Conservation (phyloP, 1,140 invertebrate species). For the Mya arenaria region DNA sequence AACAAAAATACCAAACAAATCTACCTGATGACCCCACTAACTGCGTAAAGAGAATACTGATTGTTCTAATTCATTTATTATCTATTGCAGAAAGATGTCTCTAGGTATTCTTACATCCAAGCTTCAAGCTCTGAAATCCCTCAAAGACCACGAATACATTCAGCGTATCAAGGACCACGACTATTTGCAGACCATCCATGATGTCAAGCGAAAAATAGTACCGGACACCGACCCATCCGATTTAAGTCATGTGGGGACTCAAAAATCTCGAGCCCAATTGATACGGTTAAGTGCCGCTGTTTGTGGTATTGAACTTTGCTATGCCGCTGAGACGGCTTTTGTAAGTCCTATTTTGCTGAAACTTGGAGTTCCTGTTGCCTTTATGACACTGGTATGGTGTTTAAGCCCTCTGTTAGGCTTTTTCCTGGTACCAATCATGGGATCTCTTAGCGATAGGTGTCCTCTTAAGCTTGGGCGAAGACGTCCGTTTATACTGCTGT, state of each 20-base stretch:
- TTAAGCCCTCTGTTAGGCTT: slow-evolving; percentile 89
- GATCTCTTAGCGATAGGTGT: slow-evolving; percentile 95
- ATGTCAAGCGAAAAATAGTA: slow-evolving; percentile 35
- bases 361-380: slow-evolving; percentile 93
- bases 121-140: slow-evolving; percentile 67
- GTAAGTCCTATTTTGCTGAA: slow-evolving; percentile 96
- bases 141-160: slow-evolving; percentile 66
- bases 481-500: slow-evolving; percentile 94
- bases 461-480: slow-evolving; percentile 89
- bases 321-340: slow-evolving; percentile 98
- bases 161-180: slow-evolving; percentile 64
- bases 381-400: slow-evolving; percentile 98
- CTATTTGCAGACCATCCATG: slow-evolving; percentile 54
- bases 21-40: no score
- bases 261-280: slow-evolving; percentile 91
- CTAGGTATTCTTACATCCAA: slow-evolving; percentile 71
- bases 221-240: slow-evolving; percentile 30
- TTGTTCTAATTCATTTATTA: no score
- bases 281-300: slow-evolving; percentile 95
- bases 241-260: slow-evolving; percentile 53
- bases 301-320: slow-evolving; percentile 98
- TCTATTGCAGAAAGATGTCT: slow-evolving; percentile 64
- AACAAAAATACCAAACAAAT: no score
- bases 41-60: no score
- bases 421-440: slow-evolving; percentile 95